These are phyloP conservation scores for Fistularia tabacaria DNA, from an alignment of 2,797 vertebrate species.

Conservation along the genomic window DNA sequence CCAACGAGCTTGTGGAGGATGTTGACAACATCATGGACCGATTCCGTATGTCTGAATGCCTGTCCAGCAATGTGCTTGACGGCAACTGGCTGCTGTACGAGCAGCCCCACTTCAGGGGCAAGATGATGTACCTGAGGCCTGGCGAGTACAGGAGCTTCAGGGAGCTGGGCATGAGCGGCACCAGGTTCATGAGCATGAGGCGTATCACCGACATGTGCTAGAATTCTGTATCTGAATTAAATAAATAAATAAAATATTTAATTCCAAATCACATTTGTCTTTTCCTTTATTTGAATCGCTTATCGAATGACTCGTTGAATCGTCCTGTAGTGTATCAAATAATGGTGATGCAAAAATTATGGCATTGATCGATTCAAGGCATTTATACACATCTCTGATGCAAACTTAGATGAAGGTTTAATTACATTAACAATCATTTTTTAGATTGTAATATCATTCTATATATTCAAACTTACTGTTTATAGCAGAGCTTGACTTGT, in stretches of 20 bases:
- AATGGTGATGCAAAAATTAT: no score
- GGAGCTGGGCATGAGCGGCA: slow-evolving; percentile 59
- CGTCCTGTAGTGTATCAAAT: no score
- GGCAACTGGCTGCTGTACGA: slow-evolving; percentile 78
- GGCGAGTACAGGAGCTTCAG: slow-evolving; percentile 77
- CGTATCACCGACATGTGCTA: slow-evolving; percentile 75
- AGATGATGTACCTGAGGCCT: slow-evolving; percentile 72
- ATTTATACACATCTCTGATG: no score
- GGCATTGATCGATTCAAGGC: no score
- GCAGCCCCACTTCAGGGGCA: slow-evolving; percentile 73
- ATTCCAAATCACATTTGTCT: slow-evolving; percentile 32
- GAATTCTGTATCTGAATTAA: slow-evolving; percentile 37
- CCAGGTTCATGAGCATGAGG: slow-evolving; percentile 71
- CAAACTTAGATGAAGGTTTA: no score
- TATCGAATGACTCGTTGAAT: no score
- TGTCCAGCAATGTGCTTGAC: slow-evolving; percentile 73
- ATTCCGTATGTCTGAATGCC: slow-evolving; percentile 67
- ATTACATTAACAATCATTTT: no score
- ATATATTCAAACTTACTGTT: no score
- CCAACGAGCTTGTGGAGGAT: slow-evolving; percentile 69
- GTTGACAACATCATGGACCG: slow-evolving; percentile 70
- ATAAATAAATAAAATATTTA: slow-evolving; percentile 50
- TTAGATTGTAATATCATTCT: no score
- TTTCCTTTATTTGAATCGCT: neutral
- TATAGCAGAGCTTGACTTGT: no score